Percentiles rank a stretch among this genome's conserved stretches.
Conservation (phyloP, 2,888 invertebrate species). For the Synergus itoensis region DNA sequence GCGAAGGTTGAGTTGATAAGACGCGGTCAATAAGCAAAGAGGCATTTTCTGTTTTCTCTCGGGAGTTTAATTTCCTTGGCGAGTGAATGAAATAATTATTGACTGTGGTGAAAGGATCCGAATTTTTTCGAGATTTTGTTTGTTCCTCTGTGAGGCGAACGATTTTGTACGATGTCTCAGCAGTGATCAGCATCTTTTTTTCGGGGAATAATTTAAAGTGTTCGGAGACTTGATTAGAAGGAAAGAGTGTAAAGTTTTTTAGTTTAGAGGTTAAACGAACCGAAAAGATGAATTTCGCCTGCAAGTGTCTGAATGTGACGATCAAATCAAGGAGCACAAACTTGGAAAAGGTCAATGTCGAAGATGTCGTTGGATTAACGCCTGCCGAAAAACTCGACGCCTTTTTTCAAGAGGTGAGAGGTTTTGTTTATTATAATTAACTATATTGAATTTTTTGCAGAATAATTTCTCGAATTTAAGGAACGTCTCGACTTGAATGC, state of each 20-base stretch:
- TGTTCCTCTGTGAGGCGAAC: not conserved
- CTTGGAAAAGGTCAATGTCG: constrained; percentile 80
- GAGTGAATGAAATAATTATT: not conserved
- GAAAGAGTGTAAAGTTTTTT: not conserved
- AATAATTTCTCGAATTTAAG: not conserved
- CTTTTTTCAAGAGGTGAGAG: constrained; percentile 85
- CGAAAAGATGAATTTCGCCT: constrained; percentile 79
- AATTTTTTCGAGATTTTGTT: constrained; percentile 9
- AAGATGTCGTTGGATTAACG: constrained; percentile 78
- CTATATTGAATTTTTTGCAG: not conserved
- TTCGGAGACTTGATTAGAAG: too few relatives aligned
- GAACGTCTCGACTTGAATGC: not conserved
- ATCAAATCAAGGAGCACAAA: constrained; percentile 82
- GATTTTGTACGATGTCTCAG: constrained; percentile 8
- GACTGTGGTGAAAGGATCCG: not conserved
- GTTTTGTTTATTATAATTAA: constrained; percentile 49
- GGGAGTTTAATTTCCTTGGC: constrained; percentile 3
- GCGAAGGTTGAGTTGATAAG: constrained; percentile 31
- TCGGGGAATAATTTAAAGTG: not conserved
- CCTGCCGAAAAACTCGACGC: constrained; percentile 82
- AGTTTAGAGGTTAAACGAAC: not conserved
- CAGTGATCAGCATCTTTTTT: constrained; percentile 6
- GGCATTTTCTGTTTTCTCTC: not conserved
- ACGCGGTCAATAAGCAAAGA: not conserved
- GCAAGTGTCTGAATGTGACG: constrained; percentile 88